Evolutionary conservation across 2,113 vertebrate genomes (phyloP), one percentile per base, ranked within the genome.

Genomic region (Tachysurus fulvidraco): DNA sequence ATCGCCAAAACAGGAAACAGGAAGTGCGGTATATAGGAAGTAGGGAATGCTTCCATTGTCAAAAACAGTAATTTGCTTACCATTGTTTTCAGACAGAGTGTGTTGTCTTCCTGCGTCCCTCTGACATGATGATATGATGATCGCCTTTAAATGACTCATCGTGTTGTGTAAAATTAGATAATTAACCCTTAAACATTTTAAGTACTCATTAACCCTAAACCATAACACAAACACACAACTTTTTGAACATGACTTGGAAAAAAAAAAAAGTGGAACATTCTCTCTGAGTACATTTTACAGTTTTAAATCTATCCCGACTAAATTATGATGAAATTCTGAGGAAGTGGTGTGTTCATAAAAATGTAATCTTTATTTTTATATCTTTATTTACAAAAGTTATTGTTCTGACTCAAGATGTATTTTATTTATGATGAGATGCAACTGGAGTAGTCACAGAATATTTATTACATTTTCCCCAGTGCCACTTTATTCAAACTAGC

Each of bases 1-100:
- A 74, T 71, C 30, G 77, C 83, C 84, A 88, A 88, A 91, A 89
- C 90, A 88, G 90, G 88, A 90, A 90, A 81, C 54, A 60, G 89
- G 78, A 88, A 81, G 64, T 69, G 50, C 19, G 54, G 79, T 74
- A 80, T 55, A 85, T 55, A 80, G 84, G 85, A 82, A 86, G 65
- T 55, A 60, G 85, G 85, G 41, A 86, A 78, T 62, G 65, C 82
- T 65, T 83, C 65, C 74, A 74, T 86, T 83, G 77, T 87, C 25
- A 36, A 19, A 60, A 52, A 62, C 52, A 54, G 81, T 67, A 77
- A 74, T 71, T 83, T 76, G 67, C 60, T 85, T 14, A 13, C 52
- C 71, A 84, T 90, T 88, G 85, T 90, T 86, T 88, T 88, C 17
- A 74, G 41, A 76, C 23, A 50, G 8, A 69, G 74, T 23, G 25